Percentiles rank a stretch among this genome's conserved stretches.
phyloP scores from a whole-genome alignment of 2,797 vertebrate species.

The Parotocinclus haroldoi region DNA sequence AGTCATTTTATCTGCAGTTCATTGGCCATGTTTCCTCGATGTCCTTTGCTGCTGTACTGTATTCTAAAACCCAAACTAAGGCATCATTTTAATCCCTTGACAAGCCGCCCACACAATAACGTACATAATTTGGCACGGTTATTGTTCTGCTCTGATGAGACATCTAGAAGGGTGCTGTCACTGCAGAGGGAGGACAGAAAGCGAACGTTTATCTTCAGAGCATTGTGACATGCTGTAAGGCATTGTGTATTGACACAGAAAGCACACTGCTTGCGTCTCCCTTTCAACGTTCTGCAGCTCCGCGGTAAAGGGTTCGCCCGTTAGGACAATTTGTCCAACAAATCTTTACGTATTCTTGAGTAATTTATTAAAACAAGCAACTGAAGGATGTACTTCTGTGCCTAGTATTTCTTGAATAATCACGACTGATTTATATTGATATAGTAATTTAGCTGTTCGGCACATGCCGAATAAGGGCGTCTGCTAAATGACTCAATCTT shows the following conservation, averaged over 20 bases:
- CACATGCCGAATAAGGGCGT: too few species aligned
- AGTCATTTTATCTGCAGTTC: too few species aligned
- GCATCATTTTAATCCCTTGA: not conserved
- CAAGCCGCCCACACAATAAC: not conserved
- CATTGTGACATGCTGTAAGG: not conserved
- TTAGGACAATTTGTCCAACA: slow-evolving; percentile 1
- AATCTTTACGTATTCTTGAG: not conserved
- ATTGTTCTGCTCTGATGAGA: slow-evolving; percentile 22
- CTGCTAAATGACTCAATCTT: too few species aligned
- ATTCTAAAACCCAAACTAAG: not conserved
- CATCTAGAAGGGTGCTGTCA: slow-evolving; percentile 5
- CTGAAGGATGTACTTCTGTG: not conserved
- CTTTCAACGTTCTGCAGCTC: not conserved
- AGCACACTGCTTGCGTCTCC: slow-evolving; percentile 1
- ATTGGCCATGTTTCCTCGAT: too few species aligned
- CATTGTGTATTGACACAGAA: not conserved
- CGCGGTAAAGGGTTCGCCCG: not conserved
- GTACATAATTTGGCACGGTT: slow-evolving; percentile 10
- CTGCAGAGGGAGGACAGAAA: slow-evolving; percentile 19
- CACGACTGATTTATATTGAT: too few species aligned
- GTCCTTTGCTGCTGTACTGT: too few species aligned
- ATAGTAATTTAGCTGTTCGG: too few species aligned
- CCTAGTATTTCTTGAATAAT: not conserved
- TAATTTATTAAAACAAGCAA: not conserved
- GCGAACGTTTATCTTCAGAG: slow-evolving; percentile 10